Base-by-base conservation (phyloP, 1,140 invertebrate genomes). In the Camponotus vicinus region DNA sequence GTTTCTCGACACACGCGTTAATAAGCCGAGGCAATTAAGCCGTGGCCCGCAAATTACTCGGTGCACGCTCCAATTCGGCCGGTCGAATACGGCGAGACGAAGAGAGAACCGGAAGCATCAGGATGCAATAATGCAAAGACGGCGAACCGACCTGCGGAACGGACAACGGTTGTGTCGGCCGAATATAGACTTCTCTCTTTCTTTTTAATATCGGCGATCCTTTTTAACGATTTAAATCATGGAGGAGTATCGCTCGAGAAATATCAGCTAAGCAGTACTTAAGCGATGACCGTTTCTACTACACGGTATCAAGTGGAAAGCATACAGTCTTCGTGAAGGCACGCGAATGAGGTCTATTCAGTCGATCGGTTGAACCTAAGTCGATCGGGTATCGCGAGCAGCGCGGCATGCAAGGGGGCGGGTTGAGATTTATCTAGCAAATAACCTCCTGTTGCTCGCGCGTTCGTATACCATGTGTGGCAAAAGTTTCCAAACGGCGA, bases 401-500 rank as follows among this genome's bases (percentile, higher is more conserved):
- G 86, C 79, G 67, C 85, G 88, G 91, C 91, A 92, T 92, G 91
- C 91, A 92, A 92, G 86, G 80, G 88, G 91, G 91, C 91, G 91
- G 91, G 75, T 80, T 87, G 82, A 92, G 91, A 92, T 92, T 92
- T 90, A 92, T 92, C 91, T 90, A 90, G 89, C 91, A 88, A 92
- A 92, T 92, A 92, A 92, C 90, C 91, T 92, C 88, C 85, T 88
- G 89, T 91, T 89, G 78, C 89, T 91, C 71, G 90, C 86, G 64
- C 67, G 79, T 27, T 7, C 49, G 76, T 80, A 85, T 89, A 89
- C 89, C 87, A 89, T 90, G 79, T 87, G 89, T 87, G 86, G 86
- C 86, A 87, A 90, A 88, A 90, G 80, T 90, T 90, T 87, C 37
- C 70, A 70, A 21, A 57, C 37, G 55, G 57, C 59, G 63, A 61